phyloP scores from a whole-genome alignment of 1,140 invertebrate genomes.

The Aphaenogaster floridana region DNA sequence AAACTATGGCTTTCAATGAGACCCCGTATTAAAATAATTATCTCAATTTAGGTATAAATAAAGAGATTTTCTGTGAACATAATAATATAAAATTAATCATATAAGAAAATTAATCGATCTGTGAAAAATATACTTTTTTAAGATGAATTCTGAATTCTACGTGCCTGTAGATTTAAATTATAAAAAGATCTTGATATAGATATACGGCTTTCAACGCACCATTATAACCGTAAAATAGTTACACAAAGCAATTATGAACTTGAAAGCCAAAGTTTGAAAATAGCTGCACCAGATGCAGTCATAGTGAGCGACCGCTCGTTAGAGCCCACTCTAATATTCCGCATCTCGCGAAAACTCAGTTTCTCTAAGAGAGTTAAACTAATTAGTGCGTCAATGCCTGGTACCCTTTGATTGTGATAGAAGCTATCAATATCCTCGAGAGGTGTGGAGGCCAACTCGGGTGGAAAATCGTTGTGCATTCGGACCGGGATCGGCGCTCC shows the following conservation, averaged over 20 bases:
- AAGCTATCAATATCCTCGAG: constrained; percentile 98
- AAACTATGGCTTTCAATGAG: background rate
- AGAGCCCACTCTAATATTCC: constrained; percentile 9
- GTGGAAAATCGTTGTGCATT: constrained; percentile 95
- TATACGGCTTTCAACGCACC: background rate
- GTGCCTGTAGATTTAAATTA: background rate
- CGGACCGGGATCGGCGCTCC: constrained; percentile 95
- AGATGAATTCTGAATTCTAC: background rate
- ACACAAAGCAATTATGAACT: constrained; percentile 35
- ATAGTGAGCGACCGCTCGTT: constrained; percentile 7
- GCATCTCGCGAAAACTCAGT: constrained; percentile 33
- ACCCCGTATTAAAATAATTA: constrained; percentile 5
- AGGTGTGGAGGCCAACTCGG: constrained; percentile 96
- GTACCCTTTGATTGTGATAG: constrained; percentile 96
- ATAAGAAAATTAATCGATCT: background rate
- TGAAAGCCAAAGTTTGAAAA: constrained; percentile 45
- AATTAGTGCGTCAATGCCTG: constrained; percentile 51
- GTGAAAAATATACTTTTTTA: background rate
- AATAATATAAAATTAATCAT: background rate
- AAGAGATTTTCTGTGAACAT: background rate
- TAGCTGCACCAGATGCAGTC: constrained; percentile 11
- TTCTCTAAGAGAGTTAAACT: constrained; percentile 19
- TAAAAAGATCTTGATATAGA: background rate
- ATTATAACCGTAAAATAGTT: constrained; percentile 25
- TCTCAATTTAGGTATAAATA: background rate